phyloP scores from a whole-genome alignment of 35 echinoderm and acorn worm species.

The Apostichopus japonicus region DNA sequence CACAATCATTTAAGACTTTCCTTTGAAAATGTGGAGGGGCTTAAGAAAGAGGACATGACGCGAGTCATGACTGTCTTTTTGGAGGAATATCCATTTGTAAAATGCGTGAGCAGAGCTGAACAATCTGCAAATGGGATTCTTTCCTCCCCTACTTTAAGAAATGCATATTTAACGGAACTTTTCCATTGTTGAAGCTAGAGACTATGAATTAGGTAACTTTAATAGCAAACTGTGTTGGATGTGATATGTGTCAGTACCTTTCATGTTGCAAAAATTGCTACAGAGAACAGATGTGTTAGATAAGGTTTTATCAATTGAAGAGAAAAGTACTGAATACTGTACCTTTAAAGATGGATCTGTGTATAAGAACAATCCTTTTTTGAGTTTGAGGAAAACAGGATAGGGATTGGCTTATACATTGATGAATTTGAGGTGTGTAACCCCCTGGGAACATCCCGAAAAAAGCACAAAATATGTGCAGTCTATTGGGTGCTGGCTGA shows the following conservation, averaged over 20 bases:
- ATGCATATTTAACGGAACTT: constrained; percentile 3
- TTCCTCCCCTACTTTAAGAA: neutral
- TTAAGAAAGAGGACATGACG: neutral
- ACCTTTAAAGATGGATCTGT: constrained; percentile 36
- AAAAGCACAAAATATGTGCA: constrained; percentile 27
- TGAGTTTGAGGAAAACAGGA: neutral
- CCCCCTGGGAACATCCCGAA: constrained; percentile 32
- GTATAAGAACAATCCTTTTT: constrained; percentile 40
- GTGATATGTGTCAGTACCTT: constrained; percentile 3
- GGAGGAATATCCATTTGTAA: constrained; percentile 14
- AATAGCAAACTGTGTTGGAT: constrained; percentile 18
- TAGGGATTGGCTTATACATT: neutral
- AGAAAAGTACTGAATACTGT: neutral
- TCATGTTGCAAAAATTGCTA: constrained; percentile 14
- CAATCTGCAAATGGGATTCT: neutral
- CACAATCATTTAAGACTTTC: neutral
- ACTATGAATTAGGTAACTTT: neutral
- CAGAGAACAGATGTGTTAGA: constrained; percentile 36
- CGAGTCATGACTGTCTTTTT: neutral
- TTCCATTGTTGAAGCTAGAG: constrained; percentile 5
- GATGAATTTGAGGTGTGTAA: constrained; percentile 48
- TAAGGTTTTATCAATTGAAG: constrained; percentile 23
- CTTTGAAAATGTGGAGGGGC: neutral
- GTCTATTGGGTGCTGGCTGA: constrained; percentile 37
- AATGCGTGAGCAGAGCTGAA: neutral